Evolutionary conservation across 2,113 vertebrate species (phyloP), one percentile per base, ranked within the genome.

Genomic region (Sinocyclocheilus anshuiensis): DNA sequence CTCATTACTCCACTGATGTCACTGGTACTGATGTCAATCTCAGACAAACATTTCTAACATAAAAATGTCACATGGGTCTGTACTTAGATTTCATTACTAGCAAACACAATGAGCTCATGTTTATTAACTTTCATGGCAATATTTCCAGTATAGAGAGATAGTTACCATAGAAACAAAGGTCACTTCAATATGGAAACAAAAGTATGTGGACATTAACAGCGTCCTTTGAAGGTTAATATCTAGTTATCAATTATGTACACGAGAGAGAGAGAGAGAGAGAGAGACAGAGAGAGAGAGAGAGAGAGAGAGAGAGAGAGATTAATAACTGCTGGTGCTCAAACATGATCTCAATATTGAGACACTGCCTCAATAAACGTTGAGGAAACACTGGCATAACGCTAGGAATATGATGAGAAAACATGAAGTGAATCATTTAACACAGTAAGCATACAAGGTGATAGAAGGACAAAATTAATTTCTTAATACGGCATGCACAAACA

Each of bases 111-210:
- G 3, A 69, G 10, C 80, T 82, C 16, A 12, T 33, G 33, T 53
- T 82, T 26, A 82, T 82, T 69, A 82, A 82, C 80, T 82, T 50
- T 9, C 5, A 82, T 2, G 26, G 61, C 42, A 82, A 53, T 29
- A 53, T 48, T 82, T 26, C 24, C 5, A 20, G 24, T 69, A 81
- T 26, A 65, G n/a, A 26, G 26, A 53, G 29, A 33, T 42, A 20
- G 61, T 82, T 82, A n/a, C 63, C 80, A 82, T 82, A n/a, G 63
- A 82, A 67, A 82, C 63, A 82, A 82, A 82, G 63, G 63, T 39
- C 36, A 53, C 75, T 77, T 33, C 39, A 29, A 69, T 69, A 33
- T 65, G 39, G 45, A 69, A 80, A 61, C 29, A 80, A 39, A 65
- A 67, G 61, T 16, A 4, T 48, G 39, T 80, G 57, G 36, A 80